A percentile compares a stretch with the other conserved stretches of the same genome.
Conservation (phyloP, 2,888 invertebrate species). For the Entomobrya multifasciata region DNA sequence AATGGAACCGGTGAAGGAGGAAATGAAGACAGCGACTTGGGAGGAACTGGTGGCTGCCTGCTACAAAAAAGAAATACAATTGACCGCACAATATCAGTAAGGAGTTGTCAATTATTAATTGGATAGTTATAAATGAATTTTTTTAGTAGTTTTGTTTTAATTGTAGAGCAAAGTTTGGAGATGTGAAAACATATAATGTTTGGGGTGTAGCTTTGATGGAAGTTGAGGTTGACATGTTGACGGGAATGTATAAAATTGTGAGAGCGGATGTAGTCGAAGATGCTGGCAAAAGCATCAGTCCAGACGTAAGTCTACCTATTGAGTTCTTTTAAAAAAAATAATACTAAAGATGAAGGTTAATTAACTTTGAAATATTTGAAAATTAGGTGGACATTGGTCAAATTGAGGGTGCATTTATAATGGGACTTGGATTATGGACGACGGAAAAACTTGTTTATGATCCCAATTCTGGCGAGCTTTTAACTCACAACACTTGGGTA, state of each 20-base stretch:
- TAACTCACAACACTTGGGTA: conserved; percentile 90
- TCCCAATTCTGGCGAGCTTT: conserved; percentile 85
- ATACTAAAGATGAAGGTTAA: neutral
- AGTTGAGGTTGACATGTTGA: conserved; percentile 88
- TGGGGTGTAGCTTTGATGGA: conserved; percentile 81
- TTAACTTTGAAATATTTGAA: conserved; percentile 81
- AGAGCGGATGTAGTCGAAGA: conserved; percentile 79
- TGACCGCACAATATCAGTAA: conserved; percentile 60
- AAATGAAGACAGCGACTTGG: conserved; percentile 81
- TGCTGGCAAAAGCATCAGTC: conserved; percentile 80
- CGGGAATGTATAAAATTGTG: conserved; percentile 85
- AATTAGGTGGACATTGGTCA: conserved; percentile 83
- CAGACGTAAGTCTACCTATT: conserved; percentile 75
- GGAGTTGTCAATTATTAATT: too few species aligned
- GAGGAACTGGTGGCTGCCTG: conserved; percentile 77
- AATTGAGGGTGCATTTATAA: conserved; percentile 82
- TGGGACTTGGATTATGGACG: conserved; percentile 82
- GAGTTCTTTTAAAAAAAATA: too few species aligned
- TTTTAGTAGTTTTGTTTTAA: neutral
- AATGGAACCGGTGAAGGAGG: conserved; percentile 81
- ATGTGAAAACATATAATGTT: conserved; percentile 80
- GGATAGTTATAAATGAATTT: neutral
- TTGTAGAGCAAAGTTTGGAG: conserved; percentile 61
- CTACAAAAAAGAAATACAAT: conserved; percentile 37
- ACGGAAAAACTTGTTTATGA: conserved; percentile 81